Base-by-base conservation (phyloP, 2,888 invertebrate genomes). In the Drosophila ezoana region DNA sequence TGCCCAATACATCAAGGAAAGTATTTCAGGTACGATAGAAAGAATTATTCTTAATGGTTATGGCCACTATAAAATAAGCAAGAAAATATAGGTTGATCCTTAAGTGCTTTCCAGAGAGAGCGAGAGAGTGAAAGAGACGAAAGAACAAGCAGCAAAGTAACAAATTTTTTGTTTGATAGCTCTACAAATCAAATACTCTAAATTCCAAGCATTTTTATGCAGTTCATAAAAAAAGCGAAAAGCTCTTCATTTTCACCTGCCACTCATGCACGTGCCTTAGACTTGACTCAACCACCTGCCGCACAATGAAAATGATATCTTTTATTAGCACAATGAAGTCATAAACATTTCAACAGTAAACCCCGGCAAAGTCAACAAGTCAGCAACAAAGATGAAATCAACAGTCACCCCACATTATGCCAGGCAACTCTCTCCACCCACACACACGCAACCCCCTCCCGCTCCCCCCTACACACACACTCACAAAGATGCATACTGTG, bases 271-370 rank as follows among this genome's bases (percentile, higher is more conserved):
- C 72, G 76, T 76, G 68, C 60, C 72, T 40, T 33, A 18, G 9
- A 41, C 16, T 8, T 23, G 6, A 8, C 35, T 0, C 23, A 11
- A 10, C 16, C 20, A 33, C 38, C 6, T 48, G n/a, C 16, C 33
- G 16, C 38, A 43, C 56, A 57, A 69, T 65, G 70, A 63, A 83
- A 86, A 86, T 83, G 71, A 79, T 83, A 83, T 79, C 76, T 76
- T 86, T 83, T 86, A 83, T 83, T 86, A 86, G 87, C 79, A 79
- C 81, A 85, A 85, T 85, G 87, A 85, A 87, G 85, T 81, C 86
- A 85, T 87, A 85, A 85, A 87, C 85, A 85, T 75, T 83, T 85
- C 87, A 73, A 74, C 79, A 87, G 86, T 87, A 76, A 83, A 78
- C 78, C 76, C 80, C 56, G 68, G 47, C 61, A 73, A 81, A 87